phyloP scores from a whole-genome alignment of 2,113 vertebrate genomes.

The Aldabrachelys gigantea region DNA sequence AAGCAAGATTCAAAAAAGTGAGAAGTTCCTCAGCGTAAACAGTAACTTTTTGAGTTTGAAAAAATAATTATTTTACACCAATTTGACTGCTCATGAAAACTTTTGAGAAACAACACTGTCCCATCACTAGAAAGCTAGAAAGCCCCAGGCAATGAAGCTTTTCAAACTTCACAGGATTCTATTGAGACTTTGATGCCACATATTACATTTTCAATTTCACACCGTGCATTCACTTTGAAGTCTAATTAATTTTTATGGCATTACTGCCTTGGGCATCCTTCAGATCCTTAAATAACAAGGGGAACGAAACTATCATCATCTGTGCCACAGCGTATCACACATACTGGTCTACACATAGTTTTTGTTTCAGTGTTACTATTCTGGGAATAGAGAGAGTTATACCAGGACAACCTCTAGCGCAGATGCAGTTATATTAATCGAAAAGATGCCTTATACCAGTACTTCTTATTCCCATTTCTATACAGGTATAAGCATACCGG shows the following conservation, averaged over 20 bases:
- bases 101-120: neutral
- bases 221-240: neutral
- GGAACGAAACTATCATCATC: neutral
- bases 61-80: neutral
- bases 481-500: neutral
- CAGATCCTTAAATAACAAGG: neutral
- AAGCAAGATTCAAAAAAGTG: neutral
- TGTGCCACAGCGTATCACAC: neutral
- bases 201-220: neutral
- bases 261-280: neutral
- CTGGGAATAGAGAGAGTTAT: neutral
- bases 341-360: neutral
- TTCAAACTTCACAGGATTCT: neutral
- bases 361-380: neutral
- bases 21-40: neutral
- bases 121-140: neutral
- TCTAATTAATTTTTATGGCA: neutral
- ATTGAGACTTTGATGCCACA: neutral
- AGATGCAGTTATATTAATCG: neutral
- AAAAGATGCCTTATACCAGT: neutral
- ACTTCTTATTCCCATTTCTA: neutral
- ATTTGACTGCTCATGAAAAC: neutral
- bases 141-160: neutral
- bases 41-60: neutral
- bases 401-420: neutral